phyloP scores from a whole-genome alignment of 2,797 vertebrate species.

The Tiaroga cobitis region DNA sequence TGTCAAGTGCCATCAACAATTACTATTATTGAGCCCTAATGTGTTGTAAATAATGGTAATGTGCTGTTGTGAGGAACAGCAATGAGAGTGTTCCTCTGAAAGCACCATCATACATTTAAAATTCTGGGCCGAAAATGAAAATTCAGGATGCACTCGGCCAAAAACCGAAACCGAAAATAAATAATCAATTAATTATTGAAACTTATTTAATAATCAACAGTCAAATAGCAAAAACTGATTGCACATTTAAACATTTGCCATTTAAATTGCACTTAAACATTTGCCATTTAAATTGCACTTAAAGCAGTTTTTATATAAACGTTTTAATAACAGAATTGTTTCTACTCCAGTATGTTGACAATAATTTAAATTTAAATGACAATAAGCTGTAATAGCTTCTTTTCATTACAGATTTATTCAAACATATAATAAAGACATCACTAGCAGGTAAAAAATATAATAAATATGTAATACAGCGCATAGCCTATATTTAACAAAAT shows the following conservation, averaged over 20 bases:
- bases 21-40: not conserved
- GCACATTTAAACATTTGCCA: too few relatives aligned
- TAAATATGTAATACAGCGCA: not conserved
- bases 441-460: not conserved
- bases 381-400: not conserved
- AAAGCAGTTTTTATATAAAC: too few relatives aligned
- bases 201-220: not conserved
- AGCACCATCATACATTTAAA: not conserved
- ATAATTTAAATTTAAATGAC: not conserved
- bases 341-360: not conserved
- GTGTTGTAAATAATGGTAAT: not conserved
- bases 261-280: too few relatives aligned
- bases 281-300: too few relatives aligned
- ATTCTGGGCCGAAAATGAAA: not conserved
- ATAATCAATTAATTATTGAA: not conserved
- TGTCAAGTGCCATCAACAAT: not conserved
- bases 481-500: not conserved
- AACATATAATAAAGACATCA: not conserved
- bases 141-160: not conserved
- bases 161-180: not conserved
- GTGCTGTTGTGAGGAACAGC: not conserved
- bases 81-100: not conserved
- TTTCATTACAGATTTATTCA: not conserved
- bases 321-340: not conserved
- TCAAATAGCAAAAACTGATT: not conserved